Base-by-base conservation (phyloP, 2,888 invertebrate species). In the Sesamia inferens region DNA sequence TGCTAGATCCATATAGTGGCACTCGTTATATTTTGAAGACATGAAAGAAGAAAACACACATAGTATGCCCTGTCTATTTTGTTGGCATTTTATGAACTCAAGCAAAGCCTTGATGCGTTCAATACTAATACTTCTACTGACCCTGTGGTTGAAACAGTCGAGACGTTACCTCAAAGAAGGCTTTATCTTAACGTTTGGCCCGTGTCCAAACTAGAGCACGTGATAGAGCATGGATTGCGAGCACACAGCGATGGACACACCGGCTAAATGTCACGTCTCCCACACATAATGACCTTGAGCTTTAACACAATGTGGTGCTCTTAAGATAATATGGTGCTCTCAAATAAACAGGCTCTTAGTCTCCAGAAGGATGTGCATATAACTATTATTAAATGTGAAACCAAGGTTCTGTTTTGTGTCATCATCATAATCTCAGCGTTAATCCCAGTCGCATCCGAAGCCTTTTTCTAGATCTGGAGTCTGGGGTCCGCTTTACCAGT, bases 181-280 rank as follows among this genome's bases (percentile, higher is more conserved):
- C 64, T 82, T 79, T 79, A 82, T 79, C 74, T 74, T 59, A 82
- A 72, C 55, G 61, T 72, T 82, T 82, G 82, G 82, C 74, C 65
- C 47, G 24, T 58, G 79, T 82, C 83, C 82, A 82, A 82, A 68
- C 64, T 42, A 19, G 44, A 68, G 68, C 76, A 76, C 76, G 76
- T 82, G 71, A 79, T 76, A 71, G 73, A 13, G 69, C 76, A 76
- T 71, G 76, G 55, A 68, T 71, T 69, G 64, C 63, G 76, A 76
- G 39, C 71, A 74, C 79, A 65, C 68, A 79, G 69, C 59, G 63
- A 54, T 44, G 47, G 59, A 63, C 47, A n/a, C 66, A 63, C 64
- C 69, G 61, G 64, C 66, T 39, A 76, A 82, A 82, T 76, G 65
- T 79, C 79, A 74, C 82, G 82, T 71, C 58, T 76, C 31, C 68